Base-by-base conservation (phyloP, 2,113 vertebrate genomes). In the Anguilla rostrata region DNA sequence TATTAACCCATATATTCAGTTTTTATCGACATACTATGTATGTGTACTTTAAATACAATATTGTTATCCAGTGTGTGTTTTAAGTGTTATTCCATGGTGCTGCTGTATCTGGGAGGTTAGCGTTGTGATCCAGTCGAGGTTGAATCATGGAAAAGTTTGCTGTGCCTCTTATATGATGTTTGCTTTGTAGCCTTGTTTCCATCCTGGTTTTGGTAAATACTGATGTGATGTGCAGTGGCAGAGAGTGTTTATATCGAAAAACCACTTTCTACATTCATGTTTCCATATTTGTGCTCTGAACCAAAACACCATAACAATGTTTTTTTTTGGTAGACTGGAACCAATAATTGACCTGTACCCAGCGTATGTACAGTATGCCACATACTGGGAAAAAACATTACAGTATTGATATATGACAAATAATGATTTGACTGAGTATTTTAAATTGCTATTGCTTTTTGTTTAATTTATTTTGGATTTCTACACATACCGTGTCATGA, bases 131-230 rank as follows among this genome's bases (percentile, higher is more conserved):
- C 88, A 88, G 89, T 84, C 82, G 86, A 90, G 86, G 60, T 57
- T 88, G 91, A 92, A 85, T 90, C 91, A 92, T 91, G 89, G 90
- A 92, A 89, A 92, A 88, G 85, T 87, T 46, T 83, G 87, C 85
- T 79, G 56, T 0, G 18, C 41, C n/a, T 60, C 56, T 86, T 86
- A 90, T 86, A 71, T 83, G 78, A 12, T 75, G 39, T 46, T 85
- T 81, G 86, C 88, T 92, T 93, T 92, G 87, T 93, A 92, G 87
- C 86, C 14, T 57, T 86, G 78, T 82, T 84, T 84, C 86, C 57
- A 78, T 86, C 85, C 89, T 49, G 71, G 46, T 91, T 85, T 90
- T 82, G 88, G 90, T 80, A 53, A 85, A 46, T 75, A 34, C 71
- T 29, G 71, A 89, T 88, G 91, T 71, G 84, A 91, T 90, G 89